Evolutionary conservation across 1,140 invertebrate species (phyloP), one percentile per base, ranked within the genome.

Genomic region (Tachypleus tridentatus): DNA sequence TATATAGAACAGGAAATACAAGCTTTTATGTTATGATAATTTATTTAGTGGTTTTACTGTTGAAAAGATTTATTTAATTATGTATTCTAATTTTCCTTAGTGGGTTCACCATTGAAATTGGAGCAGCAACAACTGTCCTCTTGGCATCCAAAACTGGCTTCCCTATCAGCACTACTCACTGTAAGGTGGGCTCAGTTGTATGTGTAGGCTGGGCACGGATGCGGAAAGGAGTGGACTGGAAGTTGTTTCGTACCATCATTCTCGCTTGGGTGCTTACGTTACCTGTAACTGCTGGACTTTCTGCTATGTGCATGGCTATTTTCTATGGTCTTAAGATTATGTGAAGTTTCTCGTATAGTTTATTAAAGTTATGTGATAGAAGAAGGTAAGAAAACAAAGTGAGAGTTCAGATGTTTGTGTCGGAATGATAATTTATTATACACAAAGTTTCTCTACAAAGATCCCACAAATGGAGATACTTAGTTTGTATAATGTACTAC

Each of bases 151-250:
- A 98, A 78, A 85, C 93, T 69, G 95, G 95, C 10, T 80, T 99
- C 71, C 97, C 97, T 10, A 92, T 99, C 70, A 95, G 90, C 67
- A 98, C 95, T 4, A 99, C 97, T 1, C 97, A 99, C 77, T 99
- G 97, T 77, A 99, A 99, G 81, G 95, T 99, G 4, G 96, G 94
- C 11, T 95, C 91, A 8, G 91, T 97, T 4, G 92, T 97, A 7
- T 91, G 88, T 74, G 91, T 96, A 50, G 93, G 93, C 8, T 88
- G 87, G 75, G 81, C 83, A 10, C 82, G 82, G 66, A 81, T 84
- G 3, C 76, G 76, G 72, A 69, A 53, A 49, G 81, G 85, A 49
- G 93, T 98, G 29, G 91, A 97, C 74, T 97, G 93, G 93, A 87
- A 83, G 76, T 78, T 95, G 51, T 96, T 89, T 76, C 82, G 93